Conservation (phyloP, 1,140 invertebrate genomes). For the Eulimnadia texana region DNA sequence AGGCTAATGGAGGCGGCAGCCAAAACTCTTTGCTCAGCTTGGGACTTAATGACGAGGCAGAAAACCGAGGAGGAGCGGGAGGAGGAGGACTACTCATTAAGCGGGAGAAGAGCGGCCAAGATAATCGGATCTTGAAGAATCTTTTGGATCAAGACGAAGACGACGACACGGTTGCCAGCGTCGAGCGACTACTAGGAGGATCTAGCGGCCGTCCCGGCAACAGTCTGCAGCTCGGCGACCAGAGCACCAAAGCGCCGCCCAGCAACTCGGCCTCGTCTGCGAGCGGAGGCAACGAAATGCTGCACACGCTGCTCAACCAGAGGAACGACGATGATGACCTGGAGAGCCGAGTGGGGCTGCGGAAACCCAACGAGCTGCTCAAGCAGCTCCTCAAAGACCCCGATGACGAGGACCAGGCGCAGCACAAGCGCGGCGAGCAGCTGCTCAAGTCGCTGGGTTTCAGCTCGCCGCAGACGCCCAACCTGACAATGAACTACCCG, state of each 20-base stretch:
- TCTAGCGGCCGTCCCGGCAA: constrained; percentile 58
- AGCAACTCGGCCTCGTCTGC: constrained; percentile 19
- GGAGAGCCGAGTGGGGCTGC: constrained; percentile 37
- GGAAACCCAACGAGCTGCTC: constrained; percentile 47
- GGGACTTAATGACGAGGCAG: constrained; percentile 16
- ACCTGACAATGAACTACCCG: not conserved
- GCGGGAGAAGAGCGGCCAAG: constrained; percentile 11
- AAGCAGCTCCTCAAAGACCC: constrained; percentile 51
- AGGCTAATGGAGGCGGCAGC: not conserved
- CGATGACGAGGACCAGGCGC: constrained; percentile 11
- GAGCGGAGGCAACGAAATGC: constrained; percentile 45
- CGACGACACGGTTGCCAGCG: constrained; percentile 36
- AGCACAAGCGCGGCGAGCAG: constrained; percentile 28
- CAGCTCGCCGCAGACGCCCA: constrained; percentile 26
- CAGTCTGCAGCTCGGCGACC: not conserved
- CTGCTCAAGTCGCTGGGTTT: constrained; percentile 43
- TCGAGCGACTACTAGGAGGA: constrained; percentile 28
- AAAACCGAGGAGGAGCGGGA: constrained; percentile 20
- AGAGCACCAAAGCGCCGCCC: constrained; percentile 20
- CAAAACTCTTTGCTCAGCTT: constrained; percentile 4
- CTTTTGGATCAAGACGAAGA: constrained; percentile 69
- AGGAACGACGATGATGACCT: constrained; percentile 63
- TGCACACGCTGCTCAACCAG: constrained; percentile 67
- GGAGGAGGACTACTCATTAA: constrained; percentile 12
- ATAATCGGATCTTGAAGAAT: constrained; percentile 39